Evolutionary conservation across 2,888 invertebrate species (phyloP).

Genomic region (Gnatocerus cornutus): DNA sequence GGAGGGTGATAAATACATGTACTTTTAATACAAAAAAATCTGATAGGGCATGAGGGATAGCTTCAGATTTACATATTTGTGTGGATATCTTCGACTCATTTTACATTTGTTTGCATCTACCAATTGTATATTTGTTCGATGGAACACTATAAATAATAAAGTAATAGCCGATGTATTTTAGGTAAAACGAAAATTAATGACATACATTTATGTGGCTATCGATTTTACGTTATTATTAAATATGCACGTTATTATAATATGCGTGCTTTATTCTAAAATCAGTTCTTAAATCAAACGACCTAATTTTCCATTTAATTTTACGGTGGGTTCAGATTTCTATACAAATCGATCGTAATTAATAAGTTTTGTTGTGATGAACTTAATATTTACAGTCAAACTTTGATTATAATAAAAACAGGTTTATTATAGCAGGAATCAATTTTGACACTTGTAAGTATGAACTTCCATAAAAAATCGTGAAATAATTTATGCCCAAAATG

Average conservation of each 20-base stretch:
- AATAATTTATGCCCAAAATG: too few species aligned
- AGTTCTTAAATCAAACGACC: slow-evolving; percentile 19
- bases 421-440: too few species aligned
- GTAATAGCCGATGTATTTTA: slow-evolving; percentile 23
- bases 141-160: slow-evolving; percentile 29
- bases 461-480: too few species aligned
- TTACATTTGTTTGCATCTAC: neutral
- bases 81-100: neutral
- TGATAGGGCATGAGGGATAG: neutral
- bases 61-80: slow-evolving; percentile 1
- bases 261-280: slow-evolving; percentile 38
- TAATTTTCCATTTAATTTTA: slow-evolving; percentile 11
- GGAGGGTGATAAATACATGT: too few species aligned
- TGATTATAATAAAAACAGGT: neutral
- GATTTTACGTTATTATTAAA: slow-evolving; percentile 37
- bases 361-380: neutral
- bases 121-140: slow-evolving; percentile 25
- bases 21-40: too few species aligned
- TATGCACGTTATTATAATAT: slow-evolving; percentile 17
- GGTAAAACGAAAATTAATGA: slow-evolving; percentile 30
- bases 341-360: slow-evolving; percentile 5
- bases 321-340: slow-evolving; percentile 6
- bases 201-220: slow-evolving; percentile 24
- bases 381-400: slow-evolving; percentile 1
- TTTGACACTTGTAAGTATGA: too few species aligned